Base-by-base conservation (phyloP, 1,140 invertebrate species). In the Ptiloglossa arizonensis region DNA sequence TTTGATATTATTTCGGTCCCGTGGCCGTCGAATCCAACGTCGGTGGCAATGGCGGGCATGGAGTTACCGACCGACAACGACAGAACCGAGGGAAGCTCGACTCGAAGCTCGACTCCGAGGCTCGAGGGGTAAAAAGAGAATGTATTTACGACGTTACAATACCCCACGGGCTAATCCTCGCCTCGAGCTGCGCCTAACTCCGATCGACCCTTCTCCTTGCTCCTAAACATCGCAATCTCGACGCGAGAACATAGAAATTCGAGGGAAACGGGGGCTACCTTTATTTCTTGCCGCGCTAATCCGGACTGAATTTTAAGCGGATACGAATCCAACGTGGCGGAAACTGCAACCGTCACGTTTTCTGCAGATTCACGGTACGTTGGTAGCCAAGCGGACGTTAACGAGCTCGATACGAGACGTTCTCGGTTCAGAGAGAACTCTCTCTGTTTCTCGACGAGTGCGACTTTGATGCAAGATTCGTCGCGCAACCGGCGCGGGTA, bases 141-240 rank as follows among this genome's bases (percentile, higher is more conserved):
- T 87, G 87, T 92, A 92, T 93, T 93, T 92, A 93, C 91, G 91
- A 92, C 87, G 90, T 91, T 93, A 92, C 92, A 92, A 92, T 92
- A 88, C 92, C 91, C 92, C 83, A 86, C 79, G 91, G 91, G 90
- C 90, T 92, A 90, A 92, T 92, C 91, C 91, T 90, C 81, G 87
- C 89, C 87, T 85, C 82, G 77, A 85, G 87, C 84, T 77, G 75
- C 73, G 71, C 81, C 86, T 81, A 85, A 80, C 80, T 76, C 74
- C 69, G 60, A 85, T 81, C 79, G 74, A 85, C 68, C 79, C 60
- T 83, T 84, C 87, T 87, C 85, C 87, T 85, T 88, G 83, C 83
- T 86, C n/a, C 85, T 79, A 80, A 86, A 81, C 83, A 85, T 86
- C 83, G 81, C 86, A 89, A 87, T 87, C 82, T 68, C 79, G 50